Conservation (phyloP, 2,797 vertebrate species). For the Helarctos malayanus region DNA sequence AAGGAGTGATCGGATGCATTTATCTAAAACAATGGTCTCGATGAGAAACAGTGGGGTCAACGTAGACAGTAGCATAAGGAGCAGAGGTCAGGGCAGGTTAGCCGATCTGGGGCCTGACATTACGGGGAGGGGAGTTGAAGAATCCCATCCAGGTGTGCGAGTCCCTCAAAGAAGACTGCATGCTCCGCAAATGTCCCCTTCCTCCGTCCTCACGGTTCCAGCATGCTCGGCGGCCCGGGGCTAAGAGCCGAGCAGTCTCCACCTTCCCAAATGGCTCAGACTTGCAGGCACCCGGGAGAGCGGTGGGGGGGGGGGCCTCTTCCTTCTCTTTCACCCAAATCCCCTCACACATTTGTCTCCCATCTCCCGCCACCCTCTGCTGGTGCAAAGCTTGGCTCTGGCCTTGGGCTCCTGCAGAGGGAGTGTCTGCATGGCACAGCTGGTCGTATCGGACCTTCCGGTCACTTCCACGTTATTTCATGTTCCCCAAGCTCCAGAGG, state of each 20-base stretch:
- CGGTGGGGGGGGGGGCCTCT: too few relatives aligned
- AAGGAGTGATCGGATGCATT: too few relatives aligned
- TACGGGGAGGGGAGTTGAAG: too few relatives aligned
- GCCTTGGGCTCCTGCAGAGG: background rate
- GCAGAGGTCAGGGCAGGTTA: too few relatives aligned
- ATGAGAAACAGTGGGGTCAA: background rate
- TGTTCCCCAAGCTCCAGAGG: background rate
- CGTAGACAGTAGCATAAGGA: background rate
- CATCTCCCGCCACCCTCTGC: background rate
- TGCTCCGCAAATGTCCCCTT: accelerated
- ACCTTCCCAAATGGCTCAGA: background rate
- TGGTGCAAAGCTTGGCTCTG: background rate
- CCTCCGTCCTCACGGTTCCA: too few relatives aligned
- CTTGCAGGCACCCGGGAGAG: accelerated
- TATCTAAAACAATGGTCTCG: background rate
- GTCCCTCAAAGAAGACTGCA: background rate
- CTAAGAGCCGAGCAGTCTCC: too few relatives aligned
- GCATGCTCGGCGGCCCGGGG: accelerated
- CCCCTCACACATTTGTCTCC: accelerated
- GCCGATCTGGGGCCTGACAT: background rate
- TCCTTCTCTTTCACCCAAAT: background rate
- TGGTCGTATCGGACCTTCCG: accelerated
- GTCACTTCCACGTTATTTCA: background rate
- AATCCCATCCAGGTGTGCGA: background rate
- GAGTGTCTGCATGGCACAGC: accelerated